Percentiles rank a stretch among this genome's conserved stretches.
phyloP scores from a whole-genome alignment of 1,140 invertebrate genomes.

The Lutraria rhynchaena region DNA sequence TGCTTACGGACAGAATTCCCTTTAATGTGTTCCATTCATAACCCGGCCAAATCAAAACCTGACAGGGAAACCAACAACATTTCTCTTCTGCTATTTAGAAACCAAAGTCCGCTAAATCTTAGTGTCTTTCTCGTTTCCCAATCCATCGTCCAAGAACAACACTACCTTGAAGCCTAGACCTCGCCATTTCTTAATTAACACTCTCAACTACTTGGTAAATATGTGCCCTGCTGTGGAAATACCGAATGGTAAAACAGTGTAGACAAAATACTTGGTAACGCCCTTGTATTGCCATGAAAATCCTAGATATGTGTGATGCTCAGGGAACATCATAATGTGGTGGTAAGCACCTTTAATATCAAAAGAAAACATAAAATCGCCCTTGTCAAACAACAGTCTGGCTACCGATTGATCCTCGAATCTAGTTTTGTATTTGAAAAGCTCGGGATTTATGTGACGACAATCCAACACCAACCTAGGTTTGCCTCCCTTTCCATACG shows the following conservation, averaged over 20 bases:
- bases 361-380: conserved; percentile 24
- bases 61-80: too few relatives aligned
- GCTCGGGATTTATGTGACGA: conserved; percentile 47
- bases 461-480: conserved; percentile 30
- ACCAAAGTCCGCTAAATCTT: too few relatives aligned
- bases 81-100: neutral
- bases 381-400: conserved; percentile 14
- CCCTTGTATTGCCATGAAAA: conserved; percentile 25
- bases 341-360: conserved; percentile 58
- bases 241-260: conserved; percentile 44
- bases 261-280: conserved; percentile 38
- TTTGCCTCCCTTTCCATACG: conserved; percentile 29
- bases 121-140: neutral
- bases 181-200: conserved; percentile 11
- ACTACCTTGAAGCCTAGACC: conserved; percentile 2
- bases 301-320: conserved; percentile 30
- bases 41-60: too few relatives aligned
- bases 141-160: neutral
- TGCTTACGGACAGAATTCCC: too few relatives aligned
- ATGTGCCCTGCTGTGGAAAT: conserved; percentile 43
- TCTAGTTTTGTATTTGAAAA: conserved; percentile 47
- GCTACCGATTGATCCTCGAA: conserved; percentile 42
- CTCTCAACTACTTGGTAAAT: conserved; percentile 43
- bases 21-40: too few relatives aligned
- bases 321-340: conserved; percentile 30